These are phyloP conservation scores for Origma solitaria DNA, from an alignment of 2,113 vertebrate genomes.

Conservation along the genomic window DNA sequence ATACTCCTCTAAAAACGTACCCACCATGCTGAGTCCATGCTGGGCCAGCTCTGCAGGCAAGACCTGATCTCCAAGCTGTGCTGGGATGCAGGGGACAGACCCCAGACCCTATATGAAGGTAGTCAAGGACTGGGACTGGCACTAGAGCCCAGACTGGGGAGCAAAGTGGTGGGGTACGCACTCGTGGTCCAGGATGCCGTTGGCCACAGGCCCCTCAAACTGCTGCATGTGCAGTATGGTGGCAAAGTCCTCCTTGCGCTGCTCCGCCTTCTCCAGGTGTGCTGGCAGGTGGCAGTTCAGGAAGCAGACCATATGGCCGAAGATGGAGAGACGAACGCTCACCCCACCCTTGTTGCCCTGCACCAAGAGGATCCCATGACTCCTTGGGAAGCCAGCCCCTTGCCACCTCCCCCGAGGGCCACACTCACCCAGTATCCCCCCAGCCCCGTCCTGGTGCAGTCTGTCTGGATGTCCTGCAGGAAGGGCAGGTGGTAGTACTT, in stretches of 20 bases:
- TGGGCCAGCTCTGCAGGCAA: neutral
- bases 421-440: constrained; percentile 82
- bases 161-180: constrained; percentile 62
- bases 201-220: constrained; percentile 85
- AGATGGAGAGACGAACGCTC: constrained; percentile 84
- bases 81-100: neutral
- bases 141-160: neutral
- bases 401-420: neutral
- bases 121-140: neutral
- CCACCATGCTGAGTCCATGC: neutral
- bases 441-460: constrained; percentile 88
- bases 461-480: constrained; percentile 84
- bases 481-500: constrained; percentile 90
- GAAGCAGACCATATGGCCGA: constrained; percentile 94
- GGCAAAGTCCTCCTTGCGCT: constrained; percentile 94
- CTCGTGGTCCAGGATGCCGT: constrained; percentile 94
- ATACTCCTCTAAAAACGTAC: neutral
- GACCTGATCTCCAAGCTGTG: neutral
- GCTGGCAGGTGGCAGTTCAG: constrained; percentile 98
- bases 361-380: neutral
- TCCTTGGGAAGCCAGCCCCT: constrained; percentile 41
- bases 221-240: constrained; percentile 97
- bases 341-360: constrained; percentile 98
- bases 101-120: neutral
- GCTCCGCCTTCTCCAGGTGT: constrained; percentile 94